Evolutionary conservation across 2,888 invertebrate genomes (phyloP).

Genomic region (Drosophila aldrichi): DNA sequence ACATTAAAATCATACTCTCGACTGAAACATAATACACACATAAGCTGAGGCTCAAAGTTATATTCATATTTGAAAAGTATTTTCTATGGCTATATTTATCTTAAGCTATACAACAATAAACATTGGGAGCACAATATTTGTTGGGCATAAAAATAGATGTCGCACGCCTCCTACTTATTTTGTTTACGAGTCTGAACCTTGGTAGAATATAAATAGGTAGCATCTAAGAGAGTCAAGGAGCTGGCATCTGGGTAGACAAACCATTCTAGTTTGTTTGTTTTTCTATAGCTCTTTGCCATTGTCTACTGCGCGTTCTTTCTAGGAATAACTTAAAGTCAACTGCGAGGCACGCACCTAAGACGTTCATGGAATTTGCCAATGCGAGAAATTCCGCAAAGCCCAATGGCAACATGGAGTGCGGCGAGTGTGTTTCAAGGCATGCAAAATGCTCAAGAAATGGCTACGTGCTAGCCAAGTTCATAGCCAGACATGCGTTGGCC

Average conservation of each 20-base stretch:
- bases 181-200: not conserved
- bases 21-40: not conserved
- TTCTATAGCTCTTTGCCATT: slow-evolving; percentile 20
- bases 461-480: slow-evolving; percentile 50
- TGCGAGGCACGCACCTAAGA: slow-evolving; percentile 56
- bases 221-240: slow-evolving; percentile 12
- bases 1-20: no score
- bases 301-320: slow-evolving; percentile 46
- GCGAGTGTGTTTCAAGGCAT: slow-evolving; percentile 29
- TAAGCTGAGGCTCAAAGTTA: not conserved
- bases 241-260: slow-evolving; percentile 17
- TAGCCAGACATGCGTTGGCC: slow-evolving; percentile 56
- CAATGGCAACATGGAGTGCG: slow-evolving; percentile 16
- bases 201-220: slow-evolving; percentile 15
- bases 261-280: slow-evolving; percentile 20
- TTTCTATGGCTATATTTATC: no score
- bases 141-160: not conserved
- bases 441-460: slow-evolving; percentile 27
- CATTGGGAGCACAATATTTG: not conserved
- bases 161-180: not conserved
- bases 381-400: slow-evolving; percentile 68
- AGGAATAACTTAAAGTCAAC: slow-evolving; percentile 57
- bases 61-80: not conserved
- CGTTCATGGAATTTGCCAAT: slow-evolving; percentile 51
- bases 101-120: not conserved